These are phyloP conservation scores for Hetaerina americana DNA, from an alignment of 1,140 invertebrate genomes.

Conservation along the genomic window DNA sequence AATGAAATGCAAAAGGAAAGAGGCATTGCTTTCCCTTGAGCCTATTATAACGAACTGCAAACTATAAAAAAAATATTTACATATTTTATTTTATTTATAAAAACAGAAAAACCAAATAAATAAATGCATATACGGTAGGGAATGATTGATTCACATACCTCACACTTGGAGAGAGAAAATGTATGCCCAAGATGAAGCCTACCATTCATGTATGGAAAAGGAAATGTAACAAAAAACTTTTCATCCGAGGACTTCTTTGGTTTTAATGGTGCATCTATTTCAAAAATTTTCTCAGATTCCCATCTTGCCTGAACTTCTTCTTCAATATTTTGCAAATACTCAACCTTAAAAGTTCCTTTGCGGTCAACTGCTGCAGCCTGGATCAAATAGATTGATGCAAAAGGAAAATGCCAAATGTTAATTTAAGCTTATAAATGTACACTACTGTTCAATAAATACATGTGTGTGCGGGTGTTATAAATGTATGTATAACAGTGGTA, in stretches of 20 bases:
- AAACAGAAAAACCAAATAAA: neutral
- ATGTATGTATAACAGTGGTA: too few relatives aligned
- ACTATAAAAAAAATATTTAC: slow-evolving; percentile 38
- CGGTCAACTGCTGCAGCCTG: slow-evolving; percentile 44
- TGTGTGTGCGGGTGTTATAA: too few relatives aligned
- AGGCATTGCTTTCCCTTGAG: slow-evolving; percentile 82
- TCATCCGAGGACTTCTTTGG: slow-evolving; percentile 43
- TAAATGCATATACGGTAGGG: slow-evolving; percentile 1
- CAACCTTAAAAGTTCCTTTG: slow-evolving; percentile 87
- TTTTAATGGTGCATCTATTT: slow-evolving; percentile 56
- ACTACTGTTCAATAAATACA: too few relatives aligned
- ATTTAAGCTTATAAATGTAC: too few relatives aligned
- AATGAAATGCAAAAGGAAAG: slow-evolving; percentile 98
- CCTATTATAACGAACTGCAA: slow-evolving; percentile 80
- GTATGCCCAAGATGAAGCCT: slow-evolving; percentile 93
- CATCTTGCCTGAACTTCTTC: slow-evolving; percentile 69
- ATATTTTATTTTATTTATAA: too few relatives aligned
- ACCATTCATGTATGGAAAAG: slow-evolving; percentile 99
- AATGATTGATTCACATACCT: slow-evolving; percentile 35
- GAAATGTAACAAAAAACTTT: slow-evolving; percentile 92
- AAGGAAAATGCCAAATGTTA: too few relatives aligned
- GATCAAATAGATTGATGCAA: too few relatives aligned
- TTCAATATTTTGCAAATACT: slow-evolving; percentile 80
- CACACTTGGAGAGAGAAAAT: slow-evolving; percentile 94
- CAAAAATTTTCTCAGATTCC: slow-evolving; percentile 63